These are phyloP conservation scores for Dendroctonus valens DNA, from an alignment of 1,140 invertebrate genomes.

Conservation along the genomic window DNA sequence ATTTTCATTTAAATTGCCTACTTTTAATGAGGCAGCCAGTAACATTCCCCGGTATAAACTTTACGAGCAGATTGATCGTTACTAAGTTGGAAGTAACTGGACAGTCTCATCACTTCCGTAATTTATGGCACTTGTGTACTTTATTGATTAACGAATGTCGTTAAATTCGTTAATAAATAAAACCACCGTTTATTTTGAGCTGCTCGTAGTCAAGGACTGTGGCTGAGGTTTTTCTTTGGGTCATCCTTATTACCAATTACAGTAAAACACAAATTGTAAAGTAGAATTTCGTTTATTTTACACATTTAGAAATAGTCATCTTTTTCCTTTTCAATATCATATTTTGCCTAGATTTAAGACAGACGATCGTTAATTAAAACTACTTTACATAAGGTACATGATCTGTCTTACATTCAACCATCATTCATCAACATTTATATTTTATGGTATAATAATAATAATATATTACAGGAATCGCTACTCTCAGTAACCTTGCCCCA, in stretches of 20 bases:
- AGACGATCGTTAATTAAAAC: constrained; percentile 35
- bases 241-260: neutral
- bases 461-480: constrained; percentile 45
- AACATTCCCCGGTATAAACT: too few species aligned
- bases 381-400: constrained; percentile 50
- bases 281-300: constrained; percentile 37
- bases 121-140: too few species aligned
- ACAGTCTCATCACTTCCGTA: too few species aligned
- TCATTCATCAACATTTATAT: constrained; percentile 43
- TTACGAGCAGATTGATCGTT: too few species aligned
- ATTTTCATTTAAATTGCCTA: too few species aligned
- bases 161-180: too few species aligned
- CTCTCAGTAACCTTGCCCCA: constrained; percentile 19
- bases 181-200: too few species aligned
- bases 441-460: constrained; percentile 35
- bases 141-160: too few species aligned
- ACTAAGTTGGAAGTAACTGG: too few species aligned
- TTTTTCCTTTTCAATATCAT: constrained; percentile 41
- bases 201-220: too few species aligned
- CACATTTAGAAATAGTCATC: constrained; percentile 41
- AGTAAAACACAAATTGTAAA: neutral
- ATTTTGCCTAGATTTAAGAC: constrained; percentile 41
- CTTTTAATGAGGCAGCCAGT: too few species aligned
- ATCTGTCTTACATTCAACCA: constrained; percentile 43
- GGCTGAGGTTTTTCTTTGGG: too few species aligned